Conservation (phyloP, 1,140 invertebrate genomes). For the Tribolium madens region DNA sequence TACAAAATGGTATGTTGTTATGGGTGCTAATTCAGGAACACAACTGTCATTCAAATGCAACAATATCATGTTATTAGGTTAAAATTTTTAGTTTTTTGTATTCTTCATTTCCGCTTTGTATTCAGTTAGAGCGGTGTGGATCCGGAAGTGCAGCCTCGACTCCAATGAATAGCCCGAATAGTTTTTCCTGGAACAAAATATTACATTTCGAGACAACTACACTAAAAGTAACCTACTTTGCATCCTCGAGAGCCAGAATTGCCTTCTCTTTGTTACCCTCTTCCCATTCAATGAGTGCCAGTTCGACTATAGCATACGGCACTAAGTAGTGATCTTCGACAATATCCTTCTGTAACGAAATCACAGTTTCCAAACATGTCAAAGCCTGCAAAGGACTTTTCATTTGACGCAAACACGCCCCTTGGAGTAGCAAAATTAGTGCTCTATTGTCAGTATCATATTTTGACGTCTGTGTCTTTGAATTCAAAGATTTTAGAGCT, state of each 20-base stretch:
- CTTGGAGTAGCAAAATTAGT: constrained; percentile 83
- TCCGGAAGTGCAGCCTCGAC: constrained; percentile 91
- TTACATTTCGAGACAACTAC: constrained; percentile 2
- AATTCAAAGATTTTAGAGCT: constrained; percentile 66
- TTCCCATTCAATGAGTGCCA: constrained; percentile 82
- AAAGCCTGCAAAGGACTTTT: constrained; percentile 79
- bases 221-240: constrained; percentile 73
- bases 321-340: constrained; percentile 87
- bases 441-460: constrained; percentile 84
- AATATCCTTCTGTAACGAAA: constrained; percentile 80
- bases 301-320: constrained; percentile 89
- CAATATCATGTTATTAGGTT: constrained; percentile 12
- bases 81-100: constrained; percentile 33
- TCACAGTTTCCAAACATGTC: constrained; percentile 79
- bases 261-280: constrained; percentile 78
- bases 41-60: constrained; percentile 29
- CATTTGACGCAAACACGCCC: constrained; percentile 84
- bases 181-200: constrained; percentile 77
- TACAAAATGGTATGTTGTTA: constrained; percentile 23
- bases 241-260: constrained; percentile 81
- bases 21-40: constrained; percentile 8
- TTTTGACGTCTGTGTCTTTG: constrained; percentile 66
- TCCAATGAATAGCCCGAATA: constrained; percentile 92
- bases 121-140: constrained; percentile 82
- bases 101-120: constrained; percentile 62